Conservation (phyloP, 1,140 invertebrate genomes). For the Lepidurus couesii region DNA sequence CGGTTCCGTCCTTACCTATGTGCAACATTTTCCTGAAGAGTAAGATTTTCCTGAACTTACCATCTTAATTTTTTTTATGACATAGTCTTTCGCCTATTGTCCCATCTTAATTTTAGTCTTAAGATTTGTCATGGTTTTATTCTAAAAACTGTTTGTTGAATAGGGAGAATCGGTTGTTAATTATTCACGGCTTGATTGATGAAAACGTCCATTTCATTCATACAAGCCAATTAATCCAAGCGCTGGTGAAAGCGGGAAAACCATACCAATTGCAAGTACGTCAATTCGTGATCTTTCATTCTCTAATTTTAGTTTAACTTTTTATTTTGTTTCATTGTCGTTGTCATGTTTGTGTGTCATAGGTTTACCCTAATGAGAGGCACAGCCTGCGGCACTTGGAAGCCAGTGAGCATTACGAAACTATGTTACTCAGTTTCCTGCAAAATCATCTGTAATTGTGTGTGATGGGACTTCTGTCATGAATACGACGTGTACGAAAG, state of each 20-base stretch:
- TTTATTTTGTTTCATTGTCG: constrained; percentile 35
- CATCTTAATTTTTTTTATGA: constrained; percentile 37
- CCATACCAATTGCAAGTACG: constrained; percentile 77
- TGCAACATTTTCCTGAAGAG: constrained; percentile 85
- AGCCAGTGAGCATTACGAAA: constrained; percentile 93
- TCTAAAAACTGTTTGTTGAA: constrained; percentile 40
- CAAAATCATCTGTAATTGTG: constrained; percentile 67
- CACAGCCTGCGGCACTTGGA: constrained; percentile 87
- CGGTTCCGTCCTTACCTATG: constrained; percentile 69
- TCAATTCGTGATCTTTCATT: constrained; percentile 24
- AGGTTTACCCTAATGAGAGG: constrained; percentile 88
- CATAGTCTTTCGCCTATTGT: no score
- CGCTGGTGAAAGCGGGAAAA: constrained; percentile 85
- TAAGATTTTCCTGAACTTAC: constrained; percentile 45
- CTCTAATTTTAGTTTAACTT: constrained; percentile 22
- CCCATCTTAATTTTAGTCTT: neutral
- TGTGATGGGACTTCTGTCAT: neutral
- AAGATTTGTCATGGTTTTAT: constrained; percentile 36
- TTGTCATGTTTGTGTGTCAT: no score
- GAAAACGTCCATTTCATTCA: constrained; percentile 99
- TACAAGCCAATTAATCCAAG: constrained; percentile 83
- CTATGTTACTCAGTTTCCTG: constrained; percentile 82
- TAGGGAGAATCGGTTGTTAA: constrained; percentile 87
- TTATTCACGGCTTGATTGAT: constrained; percentile 95
- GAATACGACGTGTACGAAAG: neutral